Evolutionary conservation across 2,113 vertebrate genomes (phyloP).

Genomic region (Sebastes fasciatus): DNA sequence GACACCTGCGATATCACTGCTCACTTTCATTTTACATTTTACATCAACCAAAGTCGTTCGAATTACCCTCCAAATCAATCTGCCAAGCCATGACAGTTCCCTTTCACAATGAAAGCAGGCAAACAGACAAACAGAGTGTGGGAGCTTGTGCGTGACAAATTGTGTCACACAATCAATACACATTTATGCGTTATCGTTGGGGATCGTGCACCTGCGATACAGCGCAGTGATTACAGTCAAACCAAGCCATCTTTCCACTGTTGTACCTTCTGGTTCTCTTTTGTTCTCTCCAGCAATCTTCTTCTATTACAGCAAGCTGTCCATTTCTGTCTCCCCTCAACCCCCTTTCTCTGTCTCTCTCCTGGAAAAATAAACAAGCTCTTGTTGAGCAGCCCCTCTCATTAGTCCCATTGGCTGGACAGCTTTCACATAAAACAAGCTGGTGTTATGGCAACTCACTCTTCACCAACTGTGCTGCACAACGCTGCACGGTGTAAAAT

Average conservation of each 20-base stretch:
- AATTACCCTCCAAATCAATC: slow-evolving; percentile 5
- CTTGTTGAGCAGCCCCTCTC: slow-evolving; percentile 45
- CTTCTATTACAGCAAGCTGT: slow-evolving; percentile 49
- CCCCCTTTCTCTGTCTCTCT: slow-evolving; percentile 11
- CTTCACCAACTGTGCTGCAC: slow-evolving; percentile 16
- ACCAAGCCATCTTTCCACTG: slow-evolving; percentile 3
- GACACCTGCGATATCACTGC: not conserved
- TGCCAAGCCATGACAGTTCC: not conserved
- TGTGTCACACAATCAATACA: slow-evolving; percentile 18
- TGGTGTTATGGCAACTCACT: slow-evolving; percentile 57
- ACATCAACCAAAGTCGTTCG: not conserved
- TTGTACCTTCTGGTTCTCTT: not conserved
- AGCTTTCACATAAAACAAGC: slow-evolving; percentile 46
- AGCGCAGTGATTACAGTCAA: slow-evolving; percentile 44
- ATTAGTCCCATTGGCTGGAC: slow-evolving; percentile 54
- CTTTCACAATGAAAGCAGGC: slow-evolving; percentile 22
- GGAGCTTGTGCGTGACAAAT: not conserved
- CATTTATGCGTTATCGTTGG: slow-evolving; percentile 42
- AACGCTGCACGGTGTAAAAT: not conserved
- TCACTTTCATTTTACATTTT: not conserved
- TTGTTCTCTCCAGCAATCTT: slow-evolving; percentile 45
- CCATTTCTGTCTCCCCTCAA: slow-evolving; percentile 19
- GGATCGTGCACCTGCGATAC: slow-evolving; percentile 51
- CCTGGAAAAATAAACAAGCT: slow-evolving; percentile 72
- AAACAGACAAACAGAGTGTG: slow-evolving; percentile 1